A percentile compares a stretch with the other conserved stretches of the same genome.
phyloP scores from a whole-genome alignment of 2,113 vertebrate species.

The Galeopterus variegatus region DNA sequence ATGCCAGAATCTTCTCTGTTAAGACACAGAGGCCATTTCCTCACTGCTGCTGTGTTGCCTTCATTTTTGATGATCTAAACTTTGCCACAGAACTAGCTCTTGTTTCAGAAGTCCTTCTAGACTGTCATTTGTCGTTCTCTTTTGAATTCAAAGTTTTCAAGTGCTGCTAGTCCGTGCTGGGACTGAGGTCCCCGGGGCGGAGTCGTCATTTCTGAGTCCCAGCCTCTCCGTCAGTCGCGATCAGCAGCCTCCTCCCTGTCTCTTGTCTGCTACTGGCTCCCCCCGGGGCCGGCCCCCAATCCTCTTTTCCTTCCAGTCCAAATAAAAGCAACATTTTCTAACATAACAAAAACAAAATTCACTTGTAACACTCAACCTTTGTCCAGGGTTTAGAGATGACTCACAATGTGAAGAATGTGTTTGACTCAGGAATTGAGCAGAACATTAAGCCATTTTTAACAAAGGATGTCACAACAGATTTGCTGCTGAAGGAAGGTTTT shows the following conservation, averaged over 20 bases:
- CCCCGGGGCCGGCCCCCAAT: no score
- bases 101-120: neutral
- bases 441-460: neutral
- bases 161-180: neutral
- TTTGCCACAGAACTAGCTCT: neutral
- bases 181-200: neutral
- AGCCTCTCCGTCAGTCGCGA: no score
- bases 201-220: neutral
- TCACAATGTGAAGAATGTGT: neutral
- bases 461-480: neutral
- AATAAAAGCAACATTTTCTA: neutral
- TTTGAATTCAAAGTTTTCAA: neutral
- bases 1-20: slow-evolving; percentile 1
- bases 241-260: neutral
- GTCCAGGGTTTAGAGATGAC: neutral
- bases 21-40: neutral
- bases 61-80: neutral
- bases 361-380: neutral
- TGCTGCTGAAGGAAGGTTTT: neutral
- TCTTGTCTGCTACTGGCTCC: neutral
- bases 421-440: neutral
- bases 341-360: neutral
- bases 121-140: neutral
- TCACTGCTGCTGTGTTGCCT: neutral
- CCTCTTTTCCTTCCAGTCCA: neutral